Evolutionary conservation across 2,797 vertebrate genomes (phyloP), one percentile per base, ranked within the genome.

Genomic region (Hylomyscus alleni): DNA sequence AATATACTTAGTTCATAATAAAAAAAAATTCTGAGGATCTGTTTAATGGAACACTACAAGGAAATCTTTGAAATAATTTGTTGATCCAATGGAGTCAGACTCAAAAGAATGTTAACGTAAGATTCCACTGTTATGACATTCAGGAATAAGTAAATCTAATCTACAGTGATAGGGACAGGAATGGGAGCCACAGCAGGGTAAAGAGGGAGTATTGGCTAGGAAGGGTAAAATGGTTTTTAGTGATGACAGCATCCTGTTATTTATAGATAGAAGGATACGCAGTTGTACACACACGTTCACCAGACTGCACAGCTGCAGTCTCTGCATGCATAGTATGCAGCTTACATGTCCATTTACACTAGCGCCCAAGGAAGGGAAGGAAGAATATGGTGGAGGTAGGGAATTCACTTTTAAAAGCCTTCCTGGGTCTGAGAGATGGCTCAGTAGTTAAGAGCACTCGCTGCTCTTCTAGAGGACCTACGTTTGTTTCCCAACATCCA

Each of bases 41-140:
- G 29, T n/a, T 37, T 67, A 88, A 89, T 47, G 3, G 69, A 73
- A 52, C 40, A 47, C 58, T 44, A 50, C 80, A n/a, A 34, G 22
- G 93, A 44, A 90, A 91, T 92, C 89, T 90, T 72, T 65, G 80
- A 77, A 84, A 62, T 47, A 58, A 54, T 20, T 67, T 78, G 11
- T 75, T 67, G 69, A 92, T 12, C n/a, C 44, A 67, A 60, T 69
- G n/a, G 86, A 96, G 54, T 52, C 24, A 95, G 67, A 86, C 44
- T 60, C 83, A 73, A 81, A 93, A 34, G 14, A 82, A 2, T 44
- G 13, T 37, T 90, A 29, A 3, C 72, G 1, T 60, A n/a, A 37
- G 15, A 62, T 85, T 87, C 76, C 40, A 60, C 54, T 93, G 69
- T 88, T 78, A 56, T 85, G 58, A 90, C 13, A 9, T 89, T 88